Evolutionary conservation across 2,113 vertebrate genomes (phyloP).

Genomic region (Callorhinus ursinus): DNA sequence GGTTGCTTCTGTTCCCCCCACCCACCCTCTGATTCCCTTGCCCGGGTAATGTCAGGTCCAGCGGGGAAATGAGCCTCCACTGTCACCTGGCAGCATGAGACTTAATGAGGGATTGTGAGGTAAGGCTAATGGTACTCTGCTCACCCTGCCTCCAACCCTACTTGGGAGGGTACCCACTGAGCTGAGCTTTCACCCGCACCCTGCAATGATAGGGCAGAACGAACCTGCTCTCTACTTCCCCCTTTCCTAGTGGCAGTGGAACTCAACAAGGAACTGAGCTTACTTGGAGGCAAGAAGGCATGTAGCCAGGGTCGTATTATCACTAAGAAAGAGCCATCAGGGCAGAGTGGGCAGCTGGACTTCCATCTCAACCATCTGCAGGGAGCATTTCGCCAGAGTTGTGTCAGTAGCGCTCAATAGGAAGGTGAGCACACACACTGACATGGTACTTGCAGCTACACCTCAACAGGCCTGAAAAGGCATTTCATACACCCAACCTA

Average conservation of each 20-base stretch:
- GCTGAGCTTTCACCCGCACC: not conserved
- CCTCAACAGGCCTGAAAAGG: not conserved
- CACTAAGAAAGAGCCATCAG: not conserved
- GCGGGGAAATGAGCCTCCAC: not conserved
- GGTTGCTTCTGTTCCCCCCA: not conserved
- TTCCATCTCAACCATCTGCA: not conserved
- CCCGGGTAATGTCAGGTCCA: not conserved
- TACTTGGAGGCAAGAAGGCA: not conserved
- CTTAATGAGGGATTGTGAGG: not conserved
- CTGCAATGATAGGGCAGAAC: not conserved
- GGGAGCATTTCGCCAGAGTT: not conserved
- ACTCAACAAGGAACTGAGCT: not conserved
- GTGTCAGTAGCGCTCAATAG: not conserved
- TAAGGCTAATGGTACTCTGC: not conserved
- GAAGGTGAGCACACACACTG: not conserved
- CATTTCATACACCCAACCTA: not conserved
- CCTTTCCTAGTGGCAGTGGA: not conserved
- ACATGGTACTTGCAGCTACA: not conserved
- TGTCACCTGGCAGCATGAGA: not conserved
- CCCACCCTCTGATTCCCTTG: not conserved
- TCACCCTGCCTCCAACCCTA: not conserved
- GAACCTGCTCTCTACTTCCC: not conserved
- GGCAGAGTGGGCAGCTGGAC: not conserved
- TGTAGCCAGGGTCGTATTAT: not conserved
- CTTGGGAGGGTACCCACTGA: not conserved